phyloP scores from a whole-genome alignment of 2,113 vertebrate genomes.

The Pseudopodoces humilis region DNA sequence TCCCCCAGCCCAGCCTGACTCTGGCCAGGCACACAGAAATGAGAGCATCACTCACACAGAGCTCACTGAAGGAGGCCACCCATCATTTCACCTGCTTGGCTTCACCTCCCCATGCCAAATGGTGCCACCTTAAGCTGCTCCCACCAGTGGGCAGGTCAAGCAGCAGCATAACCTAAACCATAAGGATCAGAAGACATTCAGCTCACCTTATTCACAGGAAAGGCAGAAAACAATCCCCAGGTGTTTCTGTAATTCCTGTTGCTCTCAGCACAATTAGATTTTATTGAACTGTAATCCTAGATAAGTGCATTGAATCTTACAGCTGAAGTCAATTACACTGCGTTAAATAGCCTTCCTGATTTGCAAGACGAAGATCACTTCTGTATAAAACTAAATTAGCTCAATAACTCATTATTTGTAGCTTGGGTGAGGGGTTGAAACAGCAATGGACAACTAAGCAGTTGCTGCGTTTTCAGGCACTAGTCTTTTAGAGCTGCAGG shows the following conservation, averaged over 20 bases:
- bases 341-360: background rate
- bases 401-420: constrained; percentile 9
- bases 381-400: background rate
- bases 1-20: constrained; percentile 22
- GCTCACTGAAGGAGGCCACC: background rate
- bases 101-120: background rate
- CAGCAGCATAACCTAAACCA: background rate
- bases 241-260: constrained; percentile 5
- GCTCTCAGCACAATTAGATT: constrained; percentile 12
- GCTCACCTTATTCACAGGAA: background rate
- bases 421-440: background rate
- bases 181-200: background rate
- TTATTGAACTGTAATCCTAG: constrained; percentile 48
- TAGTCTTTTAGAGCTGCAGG: background rate
- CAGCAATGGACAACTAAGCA: background rate
- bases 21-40: constrained; percentile 26
- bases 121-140: background rate
- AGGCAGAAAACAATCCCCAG: background rate
- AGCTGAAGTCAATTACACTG: constrained; percentile 35
- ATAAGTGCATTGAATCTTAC: constrained; percentile 41
- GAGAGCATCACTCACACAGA: constrained; percentile 52
- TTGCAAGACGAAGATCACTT: constrained; percentile 8
- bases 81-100: background rate
- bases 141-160: background rate
- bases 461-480: background rate